Base-by-base conservation (phyloP, 2,888 invertebrate genomes). In the Pyrrhia umbra region DNA sequence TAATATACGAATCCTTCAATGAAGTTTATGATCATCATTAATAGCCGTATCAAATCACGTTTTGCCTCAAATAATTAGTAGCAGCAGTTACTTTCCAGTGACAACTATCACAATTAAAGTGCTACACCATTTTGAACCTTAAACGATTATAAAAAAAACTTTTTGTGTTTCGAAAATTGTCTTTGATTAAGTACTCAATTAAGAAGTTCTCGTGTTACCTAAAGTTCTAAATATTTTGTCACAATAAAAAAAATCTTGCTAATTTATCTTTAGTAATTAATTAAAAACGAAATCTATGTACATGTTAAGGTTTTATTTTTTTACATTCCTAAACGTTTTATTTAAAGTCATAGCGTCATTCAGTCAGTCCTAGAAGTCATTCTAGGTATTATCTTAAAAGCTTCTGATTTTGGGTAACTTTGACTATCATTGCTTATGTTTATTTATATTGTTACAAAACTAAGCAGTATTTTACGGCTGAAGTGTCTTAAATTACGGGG, bases 21-120 rank as follows among this genome's bases (percentile, higher is more conserved):
- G 61, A 54, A 46, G 34, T 51, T 50, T 16, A 61, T 45, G 27
- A 46, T 60, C 45, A 21, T 37, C 47, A 6, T 75, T 58, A 68
- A 72, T 69, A 58, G 5, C 55, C 59, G 20, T 78, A 79, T 76
- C 78, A 65, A 82, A 83, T 84, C 69, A 55, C 62, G 52, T 73
- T 72, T 64, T 64, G 55, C 70, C 62, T 20, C 43, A 52, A 67
- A 62, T 75, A 51, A 55, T 63, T 61, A 46, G 21, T 39, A 55
- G 21, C 45, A 47, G 23, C 25, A 40, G 23, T 63, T 49, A 42
- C 49, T 64, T 37, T 25, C 25, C 42, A 34, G 37, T 50, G 61
- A 67, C 59, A 71, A 43, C 42, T 52, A 6, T 43, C 16, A 49
- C 42, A 10, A 30, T 43, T 16, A 8, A 39, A 18, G 6, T 23